Conservation (phyloP, 2,888 invertebrate species). For the Volucella inanis region DNA sequence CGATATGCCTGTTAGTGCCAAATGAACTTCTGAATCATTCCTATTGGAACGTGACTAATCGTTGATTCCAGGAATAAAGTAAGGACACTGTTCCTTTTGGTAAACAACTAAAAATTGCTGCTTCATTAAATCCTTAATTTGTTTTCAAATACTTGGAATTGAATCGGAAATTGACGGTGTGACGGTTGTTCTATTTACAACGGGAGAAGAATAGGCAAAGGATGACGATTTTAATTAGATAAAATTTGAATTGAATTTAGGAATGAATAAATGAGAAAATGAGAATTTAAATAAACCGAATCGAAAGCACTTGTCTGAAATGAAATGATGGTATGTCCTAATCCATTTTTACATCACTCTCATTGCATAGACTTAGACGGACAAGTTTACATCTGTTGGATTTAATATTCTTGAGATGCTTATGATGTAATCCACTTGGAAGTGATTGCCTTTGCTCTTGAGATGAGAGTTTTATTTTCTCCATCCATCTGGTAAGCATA, state of each 20-base stretch:
- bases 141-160: constrained; percentile 8
- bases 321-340: background rate
- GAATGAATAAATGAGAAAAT: no score
- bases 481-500: constrained; percentile 14
- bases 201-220: no score
- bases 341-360: constrained; percentile 6
- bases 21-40: constrained; percentile 50
- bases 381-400: background rate
- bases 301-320: background rate
- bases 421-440: constrained; percentile 28
- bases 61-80: constrained; percentile 58
- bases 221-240: constrained; percentile 2
- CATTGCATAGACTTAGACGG: background rate
- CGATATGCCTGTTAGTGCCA: constrained; percentile 4
- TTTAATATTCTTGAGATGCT: no score
- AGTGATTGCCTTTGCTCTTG: constrained; percentile 19
- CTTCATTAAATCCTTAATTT: constrained; percentile 61
- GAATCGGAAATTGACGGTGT: constrained; percentile 1
- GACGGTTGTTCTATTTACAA: background rate
- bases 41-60: constrained; percentile 63
- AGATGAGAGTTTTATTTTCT: constrained; percentile 17
- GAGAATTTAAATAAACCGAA: no score
- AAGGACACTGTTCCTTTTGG: constrained; percentile 30
- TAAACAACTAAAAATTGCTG: constrained; percentile 46
- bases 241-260: background rate